Conservation (phyloP, 2,113 vertebrate genomes). For the Loxodonta africana region DNA sequence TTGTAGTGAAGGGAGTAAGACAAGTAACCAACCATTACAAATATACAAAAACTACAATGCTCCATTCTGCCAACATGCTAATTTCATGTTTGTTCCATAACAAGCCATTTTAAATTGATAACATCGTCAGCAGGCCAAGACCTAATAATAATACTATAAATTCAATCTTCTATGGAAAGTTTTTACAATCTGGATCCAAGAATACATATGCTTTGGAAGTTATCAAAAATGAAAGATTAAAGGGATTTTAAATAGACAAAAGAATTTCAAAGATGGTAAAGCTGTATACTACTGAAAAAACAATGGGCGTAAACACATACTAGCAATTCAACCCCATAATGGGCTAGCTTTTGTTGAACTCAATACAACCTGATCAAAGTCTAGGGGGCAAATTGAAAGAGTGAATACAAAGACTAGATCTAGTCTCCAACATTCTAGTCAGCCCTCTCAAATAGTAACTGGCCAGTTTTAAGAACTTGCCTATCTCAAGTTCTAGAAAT, state of each 20-base stretch:
- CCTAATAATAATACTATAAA: neutral
- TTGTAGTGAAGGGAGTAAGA: neutral
- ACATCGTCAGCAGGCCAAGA: constrained; percentile 13
- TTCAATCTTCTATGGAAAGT: neutral
- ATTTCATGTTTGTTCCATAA: constrained; percentile 21
- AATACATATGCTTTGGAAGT: constrained; percentile 36
- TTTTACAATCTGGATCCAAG: constrained; percentile 51
- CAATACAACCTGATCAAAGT: constrained; percentile 50
- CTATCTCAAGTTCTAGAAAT: neutral
- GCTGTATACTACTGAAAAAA: constrained; percentile 11
- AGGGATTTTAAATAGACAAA: neutral
- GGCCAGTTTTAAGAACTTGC: neutral
- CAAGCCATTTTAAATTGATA: constrained; percentile 43
- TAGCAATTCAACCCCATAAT: constrained; percentile 32
- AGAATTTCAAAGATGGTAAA: constrained; percentile 43
- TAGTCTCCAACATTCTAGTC: neutral
- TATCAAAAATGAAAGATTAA: constrained; percentile 45
- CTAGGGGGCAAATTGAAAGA: constrained; percentile 8
- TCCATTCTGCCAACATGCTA: constrained; percentile 21
- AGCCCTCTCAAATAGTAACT: neutral
- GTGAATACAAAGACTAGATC: constrained; percentile 1
- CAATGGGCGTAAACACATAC: neutral
- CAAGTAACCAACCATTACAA: neutral
- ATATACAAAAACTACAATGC: neutral
- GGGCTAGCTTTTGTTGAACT: constrained; percentile 26